Evolutionary conservation across 92 coral and sea anemone genomes (phyloP).

Genomic region (Diadumene lineata): DNA sequence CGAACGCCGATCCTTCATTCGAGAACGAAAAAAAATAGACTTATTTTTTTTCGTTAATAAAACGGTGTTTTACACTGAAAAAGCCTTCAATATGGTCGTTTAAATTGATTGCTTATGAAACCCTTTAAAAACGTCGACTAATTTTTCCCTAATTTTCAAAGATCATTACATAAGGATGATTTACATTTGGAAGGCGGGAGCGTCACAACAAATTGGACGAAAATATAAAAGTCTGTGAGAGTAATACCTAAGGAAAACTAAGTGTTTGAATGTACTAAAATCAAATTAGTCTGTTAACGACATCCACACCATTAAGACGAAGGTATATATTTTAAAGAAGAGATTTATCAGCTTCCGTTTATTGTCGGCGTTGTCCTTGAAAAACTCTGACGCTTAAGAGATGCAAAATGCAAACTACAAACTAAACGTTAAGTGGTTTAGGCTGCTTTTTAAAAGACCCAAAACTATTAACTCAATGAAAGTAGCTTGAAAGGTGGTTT

Average conservation of each 20-base stretch:
- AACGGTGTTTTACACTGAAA: slow-evolving; percentile 25
- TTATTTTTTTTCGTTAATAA: slow-evolving; percentile 28
- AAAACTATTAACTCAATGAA: neutral
- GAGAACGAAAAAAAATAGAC: slow-evolving; percentile 8
- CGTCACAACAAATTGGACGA: neutral
- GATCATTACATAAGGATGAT: slow-evolving; percentile 16
- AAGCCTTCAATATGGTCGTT: slow-evolving; percentile 32
- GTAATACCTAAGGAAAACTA: neutral
- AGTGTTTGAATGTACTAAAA: neutral
- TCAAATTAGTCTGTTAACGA: neutral
- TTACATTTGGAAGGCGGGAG: slow-evolving; percentile 21
- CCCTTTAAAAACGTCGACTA: slow-evolving; percentile 15
- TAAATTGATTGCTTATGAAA: slow-evolving; percentile 16
- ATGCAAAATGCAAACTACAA: slow-evolving; percentile 26
- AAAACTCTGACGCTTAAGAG: slow-evolving; percentile 15
- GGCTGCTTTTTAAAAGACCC: neutral
- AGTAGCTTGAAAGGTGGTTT: neutral
- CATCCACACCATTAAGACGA: slow-evolving; percentile 1
- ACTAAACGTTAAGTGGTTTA: slow-evolving; percentile 1
- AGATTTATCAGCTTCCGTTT: slow-evolving; percentile 11
- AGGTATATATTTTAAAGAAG: neutral
- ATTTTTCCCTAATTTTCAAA: slow-evolving; percentile 15
- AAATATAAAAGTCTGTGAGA: slow-evolving; percentile 2
- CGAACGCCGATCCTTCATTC: slow-evolving; percentile 4
- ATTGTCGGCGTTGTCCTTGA: slow-evolving; percentile 16